Base-by-base conservation (phyloP, 92 coral and sea anemone species). In the Umimayanthus chanpuru region DNA sequence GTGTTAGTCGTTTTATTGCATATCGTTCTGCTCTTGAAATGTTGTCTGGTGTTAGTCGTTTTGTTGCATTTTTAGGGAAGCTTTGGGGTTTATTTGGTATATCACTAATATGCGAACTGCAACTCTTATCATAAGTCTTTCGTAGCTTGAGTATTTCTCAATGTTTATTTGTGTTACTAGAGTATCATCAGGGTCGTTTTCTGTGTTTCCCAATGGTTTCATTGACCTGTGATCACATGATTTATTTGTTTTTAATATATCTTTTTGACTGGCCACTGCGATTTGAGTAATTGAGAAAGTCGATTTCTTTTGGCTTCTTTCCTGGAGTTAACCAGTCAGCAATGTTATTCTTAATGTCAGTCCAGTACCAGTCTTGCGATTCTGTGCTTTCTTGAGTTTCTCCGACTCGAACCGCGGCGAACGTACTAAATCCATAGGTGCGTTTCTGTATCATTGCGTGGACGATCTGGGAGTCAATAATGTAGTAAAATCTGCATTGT, bases 301-400 rank as follows among this genome's bases (percentile, higher is more conserved):
- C 85, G 29, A 92, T 75, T 67, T 92, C 92, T 39, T 75, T 78
- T 32, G 96, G 96, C 39, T 78, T 85, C 81, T 90, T 92, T 53
- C 93, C 88, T 30, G 93, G 88, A 18, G 94, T 92, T 8, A 89
- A 73, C 88, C 89, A 91, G 66, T 92, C 96, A 15, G 96, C 94
- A 39, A 94, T 73, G 88, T 89, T 89, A 43, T 77, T 80, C 38
- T 89, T 70, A 15, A 88, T 44, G 80, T 83, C 91, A 64, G 55
- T 74, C 91, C 92, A 89, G 47, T 85, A 76, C 92, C 92, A 84
- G 55, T 89, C 88, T 5, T 16, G 18, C 23, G 84, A 80, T 40
- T 80, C 76, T 50, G 91, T 74, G 25, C 77, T 49, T 64, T 89
- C 85, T 61, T 89, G 88, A 70, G 85, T 85, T 30, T 89, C 85